Conservation (phyloP, 2,888 invertebrate species). For the Dicyrtomina minuta region DNA sequence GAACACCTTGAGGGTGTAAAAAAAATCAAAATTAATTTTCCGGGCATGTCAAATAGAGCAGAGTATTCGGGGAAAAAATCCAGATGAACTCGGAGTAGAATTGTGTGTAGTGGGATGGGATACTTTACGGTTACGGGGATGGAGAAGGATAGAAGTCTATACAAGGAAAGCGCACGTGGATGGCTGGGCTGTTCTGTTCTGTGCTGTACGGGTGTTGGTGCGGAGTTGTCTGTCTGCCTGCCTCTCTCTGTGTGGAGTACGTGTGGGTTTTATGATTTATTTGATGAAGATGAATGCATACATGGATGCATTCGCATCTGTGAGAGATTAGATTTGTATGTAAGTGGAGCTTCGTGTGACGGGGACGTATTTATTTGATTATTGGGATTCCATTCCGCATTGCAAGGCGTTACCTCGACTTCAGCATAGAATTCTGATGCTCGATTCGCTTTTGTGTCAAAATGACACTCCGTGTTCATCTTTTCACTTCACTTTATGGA, state of each 20-base stretch:
- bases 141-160: no score
- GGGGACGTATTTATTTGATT: slow-evolving; percentile 33
- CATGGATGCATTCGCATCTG: slow-evolving; percentile 1
- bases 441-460: slow-evolving; percentile 22
- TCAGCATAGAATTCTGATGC: slow-evolving; percentile 24
- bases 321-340: slow-evolving; percentile 15
- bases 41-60: no score
- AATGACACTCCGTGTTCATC: slow-evolving; percentile 31
- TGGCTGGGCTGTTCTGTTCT: no score
- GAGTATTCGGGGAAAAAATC: no score
- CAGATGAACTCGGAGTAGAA: no score
- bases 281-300: slow-evolving; percentile 11
- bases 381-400: slow-evolving; percentile 40
- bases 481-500: slow-evolving; percentile 28
- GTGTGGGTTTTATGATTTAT: slow-evolving; percentile 13
- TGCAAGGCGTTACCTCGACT: slow-evolving; percentile 30
- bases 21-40: no score
- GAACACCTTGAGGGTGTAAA: no score
- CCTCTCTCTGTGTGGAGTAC: background rate
- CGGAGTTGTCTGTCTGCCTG: background rate
- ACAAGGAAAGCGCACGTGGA: no score
- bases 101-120: no score
- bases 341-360: background rate
- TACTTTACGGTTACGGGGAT: no score
- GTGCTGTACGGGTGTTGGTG: background rate